Evolutionary conservation across 2,888 invertebrate species (phyloP).

Genomic region (Sycophila texana): DNA sequence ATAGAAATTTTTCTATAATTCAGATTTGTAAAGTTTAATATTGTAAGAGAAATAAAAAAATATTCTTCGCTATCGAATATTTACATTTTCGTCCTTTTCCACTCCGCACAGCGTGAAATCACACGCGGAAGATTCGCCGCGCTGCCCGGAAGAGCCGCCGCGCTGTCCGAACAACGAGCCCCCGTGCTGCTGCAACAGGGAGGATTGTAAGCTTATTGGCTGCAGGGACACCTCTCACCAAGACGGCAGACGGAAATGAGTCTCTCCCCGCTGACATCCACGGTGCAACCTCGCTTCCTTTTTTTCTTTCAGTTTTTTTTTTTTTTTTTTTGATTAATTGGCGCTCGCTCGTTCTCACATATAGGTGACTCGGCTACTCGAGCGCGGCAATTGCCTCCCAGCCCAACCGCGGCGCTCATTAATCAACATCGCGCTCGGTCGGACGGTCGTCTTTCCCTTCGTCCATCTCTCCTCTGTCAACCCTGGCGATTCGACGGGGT

Average conservation of each 20-base stretch:
- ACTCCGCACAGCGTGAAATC: neutral
- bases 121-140: neutral
- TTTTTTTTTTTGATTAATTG: conserved; percentile 36
- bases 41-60: too few species aligned
- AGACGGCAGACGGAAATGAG: conserved; percentile 38
- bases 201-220: conserved; percentile 23
- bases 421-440: conserved; percentile 38
- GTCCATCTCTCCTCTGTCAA: neutral
- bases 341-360: neutral
- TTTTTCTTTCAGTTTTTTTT: too few species aligned
- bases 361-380: conserved; percentile 4
- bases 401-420: conserved; percentile 3
- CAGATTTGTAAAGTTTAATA: too few species aligned
- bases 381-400: neutral
- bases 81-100: neutral
- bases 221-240: conserved; percentile 17
- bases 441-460: neutral
- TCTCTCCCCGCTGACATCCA: neutral
- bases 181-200: conserved; percentile 8
- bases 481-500: neutral
- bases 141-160: neutral
- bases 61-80: too few species aligned
- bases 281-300: neutral
- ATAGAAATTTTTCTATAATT: too few species aligned
- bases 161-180: conserved; percentile 13